phyloP scores from a whole-genome alignment of 2,113 vertebrate genomes.

The Calyptommatus sinebrachiatus region DNA sequence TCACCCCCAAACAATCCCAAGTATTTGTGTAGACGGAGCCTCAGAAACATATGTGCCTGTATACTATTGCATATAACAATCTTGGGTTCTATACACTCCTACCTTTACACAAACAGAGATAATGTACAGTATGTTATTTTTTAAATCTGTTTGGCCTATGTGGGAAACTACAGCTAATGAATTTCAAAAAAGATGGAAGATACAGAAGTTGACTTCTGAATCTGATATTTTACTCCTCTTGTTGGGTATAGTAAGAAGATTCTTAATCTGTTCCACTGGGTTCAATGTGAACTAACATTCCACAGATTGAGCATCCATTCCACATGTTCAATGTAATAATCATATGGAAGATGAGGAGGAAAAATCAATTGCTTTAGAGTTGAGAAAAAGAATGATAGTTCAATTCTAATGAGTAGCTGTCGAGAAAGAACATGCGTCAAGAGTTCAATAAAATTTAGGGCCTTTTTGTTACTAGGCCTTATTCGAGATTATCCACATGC shows the following conservation, averaged over 20 bases:
- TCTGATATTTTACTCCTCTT: neutral
- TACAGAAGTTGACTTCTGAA: neutral
- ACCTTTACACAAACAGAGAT: too few species aligned
- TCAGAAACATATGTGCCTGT: too few species aligned
- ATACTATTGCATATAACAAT: too few species aligned
- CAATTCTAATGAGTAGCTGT: neutral
- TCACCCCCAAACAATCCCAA: too few species aligned
- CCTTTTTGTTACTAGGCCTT: too few species aligned
- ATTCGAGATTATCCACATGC: too few species aligned
- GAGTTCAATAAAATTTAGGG: neutral
- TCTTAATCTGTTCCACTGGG: neutral
- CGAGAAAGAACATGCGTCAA: neutral
- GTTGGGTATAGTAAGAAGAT: neutral
- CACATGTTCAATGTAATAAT: slow-evolving; percentile 33
- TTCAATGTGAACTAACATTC: neutral
- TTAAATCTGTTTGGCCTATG: too few species aligned
- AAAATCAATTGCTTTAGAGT: slow-evolving; percentile 32
- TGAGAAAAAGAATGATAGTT: slow-evolving; percentile 36
- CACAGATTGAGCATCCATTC: slow-evolving; percentile 25
- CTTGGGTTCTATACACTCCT: too few species aligned
- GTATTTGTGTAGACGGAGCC: too few species aligned
- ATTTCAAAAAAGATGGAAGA: too few species aligned
- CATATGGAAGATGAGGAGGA: neutral
- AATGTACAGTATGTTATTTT: too few species aligned
- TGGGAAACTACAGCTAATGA: too few species aligned